Evolutionary conservation across 35 echinoderm and acorn worm species (phyloP).

Genomic region (Anneissia japonica): DNA sequence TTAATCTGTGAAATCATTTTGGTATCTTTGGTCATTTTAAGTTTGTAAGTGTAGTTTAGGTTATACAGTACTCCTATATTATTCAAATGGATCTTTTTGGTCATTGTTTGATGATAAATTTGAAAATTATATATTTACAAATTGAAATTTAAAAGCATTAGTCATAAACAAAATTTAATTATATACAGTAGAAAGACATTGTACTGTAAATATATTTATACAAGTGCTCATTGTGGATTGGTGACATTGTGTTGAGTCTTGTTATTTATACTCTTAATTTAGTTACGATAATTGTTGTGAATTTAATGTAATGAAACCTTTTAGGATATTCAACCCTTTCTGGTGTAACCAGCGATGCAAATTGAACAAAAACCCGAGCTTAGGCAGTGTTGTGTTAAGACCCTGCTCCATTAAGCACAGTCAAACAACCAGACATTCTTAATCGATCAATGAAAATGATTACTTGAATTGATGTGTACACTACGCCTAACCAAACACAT

Average conservation of each 20-base stretch:
- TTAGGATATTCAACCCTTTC: background rate
- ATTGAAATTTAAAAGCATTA: too few relatives aligned
- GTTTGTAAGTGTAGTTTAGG: too few relatives aligned
- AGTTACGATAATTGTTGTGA: background rate
- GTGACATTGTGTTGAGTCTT: background rate
- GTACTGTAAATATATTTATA: too few relatives aligned
- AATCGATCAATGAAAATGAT: background rate
- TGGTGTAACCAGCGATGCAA: background rate
- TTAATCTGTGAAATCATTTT: too few relatives aligned
- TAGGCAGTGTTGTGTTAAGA: background rate
- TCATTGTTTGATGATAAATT: too few relatives aligned
- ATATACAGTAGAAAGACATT: too few relatives aligned
- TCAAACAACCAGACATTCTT: background rate
- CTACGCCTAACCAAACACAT: background rate
- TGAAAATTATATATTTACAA: too few relatives aligned
- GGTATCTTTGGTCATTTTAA: too few relatives aligned
- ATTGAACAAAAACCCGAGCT: background rate
- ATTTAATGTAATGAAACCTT: slow-evolving; percentile 2
- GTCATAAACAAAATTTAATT: too few relatives aligned
- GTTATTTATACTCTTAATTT: background rate
- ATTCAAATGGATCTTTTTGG: too few relatives aligned
- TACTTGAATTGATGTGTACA: background rate
- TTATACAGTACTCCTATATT: too few relatives aligned
- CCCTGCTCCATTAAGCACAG: background rate
- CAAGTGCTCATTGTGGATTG: too few relatives aligned